A percentile compares a stretch with the other conserved stretches of the same genome.
Conservation (phyloP, 2,113 vertebrate genomes). For the Forbesichthys papilliferus region DNA sequence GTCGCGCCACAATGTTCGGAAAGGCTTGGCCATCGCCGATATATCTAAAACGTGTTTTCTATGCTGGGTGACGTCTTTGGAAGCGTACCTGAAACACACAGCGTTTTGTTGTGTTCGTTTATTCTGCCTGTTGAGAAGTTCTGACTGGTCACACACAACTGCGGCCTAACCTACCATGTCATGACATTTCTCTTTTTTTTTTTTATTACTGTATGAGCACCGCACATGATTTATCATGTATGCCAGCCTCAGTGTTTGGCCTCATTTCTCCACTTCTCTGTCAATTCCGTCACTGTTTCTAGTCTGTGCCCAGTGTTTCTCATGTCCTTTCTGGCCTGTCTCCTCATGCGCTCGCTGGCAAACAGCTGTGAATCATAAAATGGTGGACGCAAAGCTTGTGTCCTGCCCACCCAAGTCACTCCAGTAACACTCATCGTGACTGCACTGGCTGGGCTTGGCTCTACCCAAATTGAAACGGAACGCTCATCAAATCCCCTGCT, state of each 20-base stretch:
- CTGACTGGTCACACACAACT: constrained; percentile 56
- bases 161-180: constrained; percentile 44
- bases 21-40: constrained; percentile 31
- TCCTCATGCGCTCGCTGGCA: constrained; percentile 21
- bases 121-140: constrained; percentile 35
- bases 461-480: constrained; percentile 46
- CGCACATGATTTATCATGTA: constrained; percentile 56
- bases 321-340: constrained; percentile 3
- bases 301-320: constrained; percentile 22
- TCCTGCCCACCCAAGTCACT: constrained; percentile 65
- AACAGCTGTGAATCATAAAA: constrained; percentile 66
- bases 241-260: constrained; percentile 45
- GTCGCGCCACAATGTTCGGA: constrained; percentile 44
- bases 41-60: constrained; percentile 49
- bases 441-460: constrained; percentile 19
- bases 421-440: background rate
- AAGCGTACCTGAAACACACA: constrained; percentile 46
- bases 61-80: constrained; percentile 29
- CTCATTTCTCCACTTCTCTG: constrained; percentile 58
- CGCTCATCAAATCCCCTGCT: constrained; percentile 47
- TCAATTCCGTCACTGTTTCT: constrained; percentile 49
- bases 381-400: constrained; percentile 60
- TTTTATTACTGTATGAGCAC: constrained; percentile 22
- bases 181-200: constrained; percentile 34
- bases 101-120: constrained; percentile 28